Evolutionary conservation across 2,113 vertebrate genomes (phyloP), one percentile per base, ranked within the genome.

Genomic region (Gopherus flavomarginatus): DNA sequence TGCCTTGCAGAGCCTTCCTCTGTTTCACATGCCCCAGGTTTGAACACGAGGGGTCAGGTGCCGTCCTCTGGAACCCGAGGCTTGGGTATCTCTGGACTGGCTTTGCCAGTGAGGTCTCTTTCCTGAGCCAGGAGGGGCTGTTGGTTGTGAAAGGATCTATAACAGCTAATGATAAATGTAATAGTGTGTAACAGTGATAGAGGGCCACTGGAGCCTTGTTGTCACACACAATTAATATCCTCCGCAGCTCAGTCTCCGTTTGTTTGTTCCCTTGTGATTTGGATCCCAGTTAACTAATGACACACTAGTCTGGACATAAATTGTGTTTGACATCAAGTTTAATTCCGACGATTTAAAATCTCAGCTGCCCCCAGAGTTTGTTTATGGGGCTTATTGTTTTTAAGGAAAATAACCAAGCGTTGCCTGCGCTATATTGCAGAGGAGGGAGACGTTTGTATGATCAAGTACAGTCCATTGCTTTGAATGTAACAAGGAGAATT

Each of bases 131-230:
- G 75, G 84, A 95, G 94, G 96, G 90, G 94, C 87, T 86, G 94
- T 91, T 44, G 16, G 92, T 69, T 6, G 29, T 9, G 90, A 91
- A 85, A 94, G 95, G 95, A 97, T 98, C 97, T 65, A 91, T 92
- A 97, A 97, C 96, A 92, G 97, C 97, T 98, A 98, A 98, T 96
- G 98, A 97, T 96, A 98, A 98, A 98, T 95, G 79, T 98, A 98
- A 99, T 98, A 96, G 98, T 95, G 98, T 98, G 98, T 98, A 99
- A 98, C 98, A 99, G 98, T 98, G 98, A 98, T 98, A 96, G 98
- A 98, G 97, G 98, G 98, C 98, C 98, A 94, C 93, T 94, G 97
- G 97, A 98, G 98, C 96, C 97, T 88, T 29, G 87, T 98, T 98
- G 98, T 98, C 98, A 98, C 96, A 97, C 96, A 97, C 98, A 97